These are phyloP conservation scores for Myioborus melanocephalus DNA, from an alignment of 2,797 vertebrate genomes.

Conservation along the genomic window DNA sequence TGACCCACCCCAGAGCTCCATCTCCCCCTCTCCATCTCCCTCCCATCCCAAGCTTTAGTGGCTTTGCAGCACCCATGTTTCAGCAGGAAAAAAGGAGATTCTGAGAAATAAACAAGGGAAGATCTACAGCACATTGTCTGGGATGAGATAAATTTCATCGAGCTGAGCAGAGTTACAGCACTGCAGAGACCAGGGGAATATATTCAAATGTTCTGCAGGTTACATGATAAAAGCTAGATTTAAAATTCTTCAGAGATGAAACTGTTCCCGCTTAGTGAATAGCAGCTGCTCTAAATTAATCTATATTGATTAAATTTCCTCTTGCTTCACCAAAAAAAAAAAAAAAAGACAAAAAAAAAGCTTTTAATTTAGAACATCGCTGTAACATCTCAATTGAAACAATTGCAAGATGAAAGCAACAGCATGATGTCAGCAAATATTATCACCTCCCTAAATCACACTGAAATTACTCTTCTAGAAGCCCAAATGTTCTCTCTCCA, in stretches of 20 bases:
- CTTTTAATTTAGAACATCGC: slow-evolving; percentile 43
- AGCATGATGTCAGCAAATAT: slow-evolving; percentile 33
- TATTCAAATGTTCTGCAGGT: slow-evolving; percentile 49
- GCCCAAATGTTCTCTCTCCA: neutral
- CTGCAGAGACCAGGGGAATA: slow-evolving; percentile 30
- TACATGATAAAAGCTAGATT: slow-evolving; percentile 27
- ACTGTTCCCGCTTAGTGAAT: slow-evolving; percentile 7
- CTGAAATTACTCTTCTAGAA: neutral
- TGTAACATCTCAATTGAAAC: slow-evolving; percentile 35
- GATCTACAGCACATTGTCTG: slow-evolving; percentile 19
- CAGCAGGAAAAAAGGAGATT: neutral
- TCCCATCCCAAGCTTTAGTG: neutral
- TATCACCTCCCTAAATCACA: slow-evolving; percentile 12
- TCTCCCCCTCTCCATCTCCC: neutral
- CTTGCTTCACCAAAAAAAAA: neutral
- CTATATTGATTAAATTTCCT: slow-evolving; percentile 55
- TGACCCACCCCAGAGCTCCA: neutral
- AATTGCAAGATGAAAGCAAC: slow-evolving; percentile 11
- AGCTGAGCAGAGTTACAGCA: slow-evolving; percentile 35
- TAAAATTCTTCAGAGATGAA: slow-evolving; percentile 49
- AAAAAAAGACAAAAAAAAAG: neutral
- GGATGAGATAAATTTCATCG: slow-evolving; percentile 11
- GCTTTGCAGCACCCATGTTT: neutral
- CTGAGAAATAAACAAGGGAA: slow-evolving; percentile 51
- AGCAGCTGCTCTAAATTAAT: slow-evolving; percentile 57